Percentiles rank a stretch among this genome's conserved stretches.
phyloP scores from a whole-genome alignment of 2,797 vertebrate species.

The Triplophysa yarkandensis region DNA sequence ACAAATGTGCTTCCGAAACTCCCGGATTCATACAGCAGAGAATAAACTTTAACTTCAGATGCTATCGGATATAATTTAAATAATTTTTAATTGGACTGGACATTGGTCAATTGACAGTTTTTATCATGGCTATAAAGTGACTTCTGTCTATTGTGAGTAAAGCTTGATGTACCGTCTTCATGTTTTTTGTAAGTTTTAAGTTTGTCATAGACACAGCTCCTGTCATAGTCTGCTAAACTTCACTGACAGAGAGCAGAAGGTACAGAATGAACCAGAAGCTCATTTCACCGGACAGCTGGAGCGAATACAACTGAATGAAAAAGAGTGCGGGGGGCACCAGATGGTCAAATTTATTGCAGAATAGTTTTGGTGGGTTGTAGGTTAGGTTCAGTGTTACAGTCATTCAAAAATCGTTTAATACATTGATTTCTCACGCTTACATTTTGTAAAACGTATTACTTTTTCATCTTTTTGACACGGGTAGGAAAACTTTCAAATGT shows the following conservation, averaged over 20 bases:
- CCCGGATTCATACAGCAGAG: neutral
- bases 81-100: no score
- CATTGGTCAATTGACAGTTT: no score
- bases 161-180: neutral
- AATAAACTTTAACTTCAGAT: neutral
- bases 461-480: no score
- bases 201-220: neutral
- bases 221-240: neutral
- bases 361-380: neutral
- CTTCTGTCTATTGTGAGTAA: no score
- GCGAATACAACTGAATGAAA: neutral
- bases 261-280: neutral
- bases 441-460: no score
- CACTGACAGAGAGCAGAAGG: neutral
- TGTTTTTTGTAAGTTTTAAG: neutral
- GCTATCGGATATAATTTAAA: no score
- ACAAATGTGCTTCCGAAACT: neutral
- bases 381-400: neutral
- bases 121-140: no score
- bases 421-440: no score
- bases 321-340: neutral
- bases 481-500: no score
- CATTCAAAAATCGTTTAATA: neutral
- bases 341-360: neutral
- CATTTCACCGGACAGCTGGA: neutral